Base-by-base conservation (phyloP, 2,113 vertebrate genomes). In the Capra hircus region DNA sequence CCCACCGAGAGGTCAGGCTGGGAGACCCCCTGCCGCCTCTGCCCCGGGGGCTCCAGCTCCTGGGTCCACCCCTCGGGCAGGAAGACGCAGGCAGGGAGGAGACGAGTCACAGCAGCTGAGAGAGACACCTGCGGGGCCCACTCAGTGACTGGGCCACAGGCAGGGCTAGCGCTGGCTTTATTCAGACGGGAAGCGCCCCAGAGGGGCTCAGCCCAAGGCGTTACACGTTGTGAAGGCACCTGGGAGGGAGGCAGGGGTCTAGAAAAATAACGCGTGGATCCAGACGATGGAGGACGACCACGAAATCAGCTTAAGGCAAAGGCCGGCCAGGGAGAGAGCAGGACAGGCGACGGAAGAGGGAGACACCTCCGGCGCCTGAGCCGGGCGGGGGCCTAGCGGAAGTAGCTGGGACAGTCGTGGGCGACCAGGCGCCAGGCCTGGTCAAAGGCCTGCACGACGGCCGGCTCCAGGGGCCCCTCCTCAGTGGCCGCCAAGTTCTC, bases 401-500 rank as follows among this genome's bases (percentile, higher is more conserved):
- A 99, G 53, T 99, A 99, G 98, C 98, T 99, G 67, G 99, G 99
- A 97, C 99, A 99, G 64, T 99, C 98, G 0, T 99, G 99, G 0
- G 99, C 99, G 0, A 99, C 98, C 19, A 99, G 94, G 67, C 99
- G 95, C 99, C 99, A 99, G 98, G 99, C 99, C 4, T 98, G 84
- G 0, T 99, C 98, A 1, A 99, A 99, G 2, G 99, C 99, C 1
- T 99, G 97, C 23, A 99, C 99, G 1, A 99, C 99, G 0, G 96
- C 84, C 0, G 99, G 98, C 23, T 99, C 98, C 81, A 99, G 98
- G 12, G 99, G 99, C 0, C 99, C 99, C 84, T 99, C 99, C 92
- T 99, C 99, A 0, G 97, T 97, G 3, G 98, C 99, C 0, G 92
- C 7, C 17, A 99, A 84, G 94, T 99, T 99, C 96, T 99, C 98